Conservation (phyloP, 2,797 vertebrate genomes). For the Pitangus sulphuratus region DNA sequence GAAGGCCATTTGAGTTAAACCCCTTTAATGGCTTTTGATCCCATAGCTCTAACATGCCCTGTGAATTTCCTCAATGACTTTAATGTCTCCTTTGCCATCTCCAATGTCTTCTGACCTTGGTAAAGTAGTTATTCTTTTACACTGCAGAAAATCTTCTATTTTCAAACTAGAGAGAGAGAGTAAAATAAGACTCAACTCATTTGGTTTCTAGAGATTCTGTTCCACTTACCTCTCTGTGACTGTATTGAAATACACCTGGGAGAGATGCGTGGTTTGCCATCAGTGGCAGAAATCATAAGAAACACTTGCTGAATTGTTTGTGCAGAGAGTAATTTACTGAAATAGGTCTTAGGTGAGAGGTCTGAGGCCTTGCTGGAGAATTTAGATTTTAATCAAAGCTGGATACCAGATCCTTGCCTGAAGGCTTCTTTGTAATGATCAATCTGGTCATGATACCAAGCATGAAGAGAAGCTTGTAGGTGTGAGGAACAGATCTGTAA, state of each 20-base stretch:
- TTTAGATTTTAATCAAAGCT: background rate
- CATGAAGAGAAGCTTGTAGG: rapidly evolving
- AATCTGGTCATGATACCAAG: background rate
- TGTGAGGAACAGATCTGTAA: background rate
- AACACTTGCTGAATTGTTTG: background rate
- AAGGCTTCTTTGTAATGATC: background rate
- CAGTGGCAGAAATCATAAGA: background rate
- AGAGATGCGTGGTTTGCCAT: background rate
- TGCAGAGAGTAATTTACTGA: background rate
- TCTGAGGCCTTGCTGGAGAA: background rate
- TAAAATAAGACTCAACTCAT: background rate
- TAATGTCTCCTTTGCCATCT: background rate
- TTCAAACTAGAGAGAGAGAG: background rate
- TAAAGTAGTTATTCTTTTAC: background rate
- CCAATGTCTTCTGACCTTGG: background rate
- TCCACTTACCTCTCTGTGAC: background rate
- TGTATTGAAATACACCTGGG: rapidly evolving
- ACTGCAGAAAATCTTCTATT: background rate
- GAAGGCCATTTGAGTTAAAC: background rate
- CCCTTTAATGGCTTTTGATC: background rate
- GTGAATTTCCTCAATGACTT: background rate
- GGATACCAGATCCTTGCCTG: background rate
- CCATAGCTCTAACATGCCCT: background rate
- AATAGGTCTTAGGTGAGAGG: background rate
- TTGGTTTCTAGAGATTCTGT: background rate